Base-by-base conservation (phyloP, 2,888 invertebrate species). In the Oligia strigilis region DNA sequence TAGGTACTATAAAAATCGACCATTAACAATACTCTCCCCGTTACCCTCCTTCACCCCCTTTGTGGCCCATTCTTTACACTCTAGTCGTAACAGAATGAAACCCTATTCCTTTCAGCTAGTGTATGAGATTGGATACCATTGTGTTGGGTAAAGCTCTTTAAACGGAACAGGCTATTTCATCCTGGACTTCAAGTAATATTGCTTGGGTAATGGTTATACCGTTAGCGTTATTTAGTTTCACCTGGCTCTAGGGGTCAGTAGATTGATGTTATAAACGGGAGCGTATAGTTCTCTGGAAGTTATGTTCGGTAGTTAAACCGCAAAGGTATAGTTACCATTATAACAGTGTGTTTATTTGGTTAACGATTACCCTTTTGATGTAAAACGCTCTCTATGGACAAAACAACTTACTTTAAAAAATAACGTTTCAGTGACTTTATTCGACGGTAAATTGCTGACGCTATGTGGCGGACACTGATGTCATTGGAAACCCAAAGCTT, bases 41-140 rank as follows among this genome's bases (percentile, higher is more conserved):
- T 49, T 11, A 1, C 13, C 78, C 52, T n/a, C 4, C 46, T 46
- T 36, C 58, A n/a, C 9, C 43, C 36, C 55, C 36, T 67, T 23
- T 76, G 72, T 70, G 69, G 36, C 52, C 81, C 23, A 62, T 62
- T 80, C 69, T 85, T 72, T 72, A 76, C 72, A 62, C 65, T 6
- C 67, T 49, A 17, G 55, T 62, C 83, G 82, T 85, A 85, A 85
- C 71, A 29, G 66, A 78, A 77, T 14, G 80, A 74, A 86, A 80
- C 84, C 73, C 43, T 29, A 60, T 72, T 64, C 13, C 52, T 23
- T 36, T 73, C 49, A 70, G 64, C 52, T 29, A 65, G 23, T 49
- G 62, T 36, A 29, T 76, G 46, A 77, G 83, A 85, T 83, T 85
- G 83, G 23, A 83, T 74, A 43, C 67, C 73, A 80, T 85, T 85